Conservation (phyloP, 2,113 vertebrate species). For the Nerophis ophidion region DNA sequence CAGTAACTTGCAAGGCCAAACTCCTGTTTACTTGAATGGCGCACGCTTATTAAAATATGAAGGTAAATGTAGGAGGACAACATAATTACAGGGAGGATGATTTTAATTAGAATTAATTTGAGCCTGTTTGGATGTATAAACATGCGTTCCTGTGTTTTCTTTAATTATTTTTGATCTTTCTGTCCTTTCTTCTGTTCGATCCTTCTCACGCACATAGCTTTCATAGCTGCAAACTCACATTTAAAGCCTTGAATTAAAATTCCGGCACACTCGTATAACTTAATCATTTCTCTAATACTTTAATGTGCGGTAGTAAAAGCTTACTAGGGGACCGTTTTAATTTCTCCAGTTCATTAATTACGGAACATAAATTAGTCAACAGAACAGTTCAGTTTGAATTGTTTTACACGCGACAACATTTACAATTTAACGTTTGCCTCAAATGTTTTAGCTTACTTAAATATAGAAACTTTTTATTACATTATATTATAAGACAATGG, state of each 20-base stretch:
- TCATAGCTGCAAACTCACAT: constrained; percentile 36
- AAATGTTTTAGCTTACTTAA: too few relatives aligned
- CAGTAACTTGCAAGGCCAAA: constrained; percentile 16
- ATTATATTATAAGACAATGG: too few relatives aligned
- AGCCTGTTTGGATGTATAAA: constrained; percentile 35
- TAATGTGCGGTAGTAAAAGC: constrained; percentile 38
- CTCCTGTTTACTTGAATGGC: constrained; percentile 15
- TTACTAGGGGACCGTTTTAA: constrained; percentile 38
- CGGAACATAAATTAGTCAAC: constrained; percentile 28
- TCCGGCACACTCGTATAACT: constrained; percentile 37
- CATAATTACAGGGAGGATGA: constrained; percentile 13
- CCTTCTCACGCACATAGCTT: constrained; percentile 26
- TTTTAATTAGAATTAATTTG: constrained; percentile 30
- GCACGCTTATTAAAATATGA: constrained; percentile 2
- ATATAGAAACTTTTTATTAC: too few relatives aligned
- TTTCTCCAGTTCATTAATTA: constrained; percentile 37
- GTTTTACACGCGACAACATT: too few relatives aligned
- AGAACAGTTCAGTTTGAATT: constrained; percentile 3
- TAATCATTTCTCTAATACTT: constrained; percentile 43
- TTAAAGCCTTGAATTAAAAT: constrained; percentile 50
- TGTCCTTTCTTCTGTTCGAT: constrained; percentile 3
- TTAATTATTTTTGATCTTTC: constrained; percentile 17
- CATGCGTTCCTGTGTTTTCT: constrained; percentile 35
- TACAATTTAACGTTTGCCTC: too few relatives aligned
- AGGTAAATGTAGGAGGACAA: background rate